Base-by-base conservation (phyloP, 1,140 invertebrate species). In the Papilio helenus region DNA sequence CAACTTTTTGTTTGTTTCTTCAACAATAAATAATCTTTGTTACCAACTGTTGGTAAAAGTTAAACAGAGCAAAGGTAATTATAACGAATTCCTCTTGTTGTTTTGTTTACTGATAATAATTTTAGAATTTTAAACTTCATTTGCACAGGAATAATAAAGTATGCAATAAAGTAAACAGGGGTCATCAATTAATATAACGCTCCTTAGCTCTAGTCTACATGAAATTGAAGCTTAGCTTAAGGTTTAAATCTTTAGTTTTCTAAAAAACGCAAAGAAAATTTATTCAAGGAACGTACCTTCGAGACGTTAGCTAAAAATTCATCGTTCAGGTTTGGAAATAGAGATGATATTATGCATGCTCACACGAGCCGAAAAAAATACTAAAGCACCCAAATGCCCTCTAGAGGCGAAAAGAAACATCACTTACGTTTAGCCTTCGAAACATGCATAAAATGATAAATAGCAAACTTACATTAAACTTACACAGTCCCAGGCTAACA, bases 261-360 rank as follows among this genome's bases (percentile, higher is more conserved):
- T 16, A 46, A 16, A 55, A 55, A 55, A 20, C n/a, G n/a, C 20
- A 55, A 55, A 55, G 51, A 55, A 55, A 55, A 55, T 10, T 18
- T 20, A 55, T 55, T 55, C 18, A 55, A 55, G 61, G 18, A 68
- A 68, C 23, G 26, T 34, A 68, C 61, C 26, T 16, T 26, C 3
- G 61, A 29, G 61, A 68, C 61, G 14, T 12, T 3, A 10, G 61
- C 61, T 29, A 68, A 68, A 29, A 68, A 68, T 68, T 68, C 26
- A 68, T 20, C 61, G 61, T 68, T 68, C 34, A 29, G 61, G 61
- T 68, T 68, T 68, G 61, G 23, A 68, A 68, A 68, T 65, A 65
- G 58, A 65, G 58, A 14, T 14, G 23, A 65, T 29, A 68, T 68
- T 68, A 68, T 68, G 26, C 61, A 29, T 68, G 61, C 61, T 68